phyloP scores from a whole-genome alignment of 2,888 invertebrate genomes.

The Callyntrura guangdongensis region DNA sequence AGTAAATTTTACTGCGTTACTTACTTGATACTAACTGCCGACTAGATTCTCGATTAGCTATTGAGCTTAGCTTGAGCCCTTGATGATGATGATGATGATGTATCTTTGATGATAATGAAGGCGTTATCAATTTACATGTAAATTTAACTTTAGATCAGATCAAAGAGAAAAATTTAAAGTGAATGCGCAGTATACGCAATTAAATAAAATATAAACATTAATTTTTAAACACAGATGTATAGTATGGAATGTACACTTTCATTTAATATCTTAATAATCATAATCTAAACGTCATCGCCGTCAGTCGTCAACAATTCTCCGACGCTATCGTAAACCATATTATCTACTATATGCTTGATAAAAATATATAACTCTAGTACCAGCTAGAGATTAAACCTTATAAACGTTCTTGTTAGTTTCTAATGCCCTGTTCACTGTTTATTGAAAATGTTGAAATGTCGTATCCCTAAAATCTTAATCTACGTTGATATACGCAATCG shows the following conservation, averaged over 20 bases:
- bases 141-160: slow-evolving; percentile 7
- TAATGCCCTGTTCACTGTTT: no score
- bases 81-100: no score
- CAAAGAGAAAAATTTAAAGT: background rate
- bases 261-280: slow-evolving; percentile 13
- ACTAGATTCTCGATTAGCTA: no score
- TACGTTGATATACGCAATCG: no score
- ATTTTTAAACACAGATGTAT: background rate
- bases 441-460: no score
- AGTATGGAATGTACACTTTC: background rate
- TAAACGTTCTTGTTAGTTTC: no score
- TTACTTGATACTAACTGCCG: no score
- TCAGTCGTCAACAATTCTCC: slow-evolving; percentile 26
- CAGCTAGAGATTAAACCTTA: background rate
- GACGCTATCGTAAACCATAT: slow-evolving; percentile 6
- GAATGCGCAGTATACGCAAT: background rate
- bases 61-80: no score
- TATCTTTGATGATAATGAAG: slow-evolving; percentile 3
- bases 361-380: background rate
- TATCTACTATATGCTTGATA: background rate
- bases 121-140: slow-evolving; percentile 30
- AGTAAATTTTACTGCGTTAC: background rate
- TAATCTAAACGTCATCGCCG: background rate
- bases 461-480: no score
- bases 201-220: background rate